Conservation (phyloP, 2,888 invertebrate species). For the Patella caerulea region DNA sequence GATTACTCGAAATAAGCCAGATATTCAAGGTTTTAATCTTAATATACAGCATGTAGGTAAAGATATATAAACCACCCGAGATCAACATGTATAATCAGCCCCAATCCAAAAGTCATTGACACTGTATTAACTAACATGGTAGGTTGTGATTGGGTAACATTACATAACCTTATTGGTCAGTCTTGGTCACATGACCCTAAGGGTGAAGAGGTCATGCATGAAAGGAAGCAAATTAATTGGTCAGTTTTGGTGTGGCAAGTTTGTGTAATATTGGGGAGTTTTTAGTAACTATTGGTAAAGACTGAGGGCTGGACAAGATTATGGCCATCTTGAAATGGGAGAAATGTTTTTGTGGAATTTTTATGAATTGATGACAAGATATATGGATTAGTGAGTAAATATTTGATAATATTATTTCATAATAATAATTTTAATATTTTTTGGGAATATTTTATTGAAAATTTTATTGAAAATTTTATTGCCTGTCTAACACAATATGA, state of each 20-base stretch:
- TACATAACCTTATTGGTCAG: slow-evolving; percentile 40
- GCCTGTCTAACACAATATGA: too few relatives aligned
- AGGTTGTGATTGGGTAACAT: slow-evolving; percentile 41
- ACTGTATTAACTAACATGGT: slow-evolving; percentile 41
- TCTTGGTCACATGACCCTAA: slow-evolving; percentile 42
- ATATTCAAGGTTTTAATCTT: too few relatives aligned
- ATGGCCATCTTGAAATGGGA: slow-evolving; percentile 9
- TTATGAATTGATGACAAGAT: neutral
- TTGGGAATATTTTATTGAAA: too few relatives aligned
- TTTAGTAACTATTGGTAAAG: slow-evolving; percentile 44
- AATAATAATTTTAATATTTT: too few relatives aligned
- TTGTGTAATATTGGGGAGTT: slow-evolving; percentile 53
- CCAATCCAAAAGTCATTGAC: slow-evolving; percentile 10
- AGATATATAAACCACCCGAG: too few relatives aligned
- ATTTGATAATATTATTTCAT: too few relatives aligned
- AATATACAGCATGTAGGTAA: too few relatives aligned
- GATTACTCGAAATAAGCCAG: too few relatives aligned
- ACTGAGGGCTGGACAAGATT: neutral
- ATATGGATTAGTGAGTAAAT: too few relatives aligned
- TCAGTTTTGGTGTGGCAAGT: slow-evolving; percentile 38
- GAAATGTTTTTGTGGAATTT: slow-evolving; percentile 3
- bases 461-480: too few relatives aligned
- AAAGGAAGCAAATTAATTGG: slow-evolving; percentile 39
- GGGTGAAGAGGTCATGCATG: slow-evolving; percentile 44
- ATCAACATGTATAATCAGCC: slow-evolving; percentile 4